Evolutionary conservation across 2,113 vertebrate species (phyloP).

Genomic region (Podarcis muralis): DNA sequence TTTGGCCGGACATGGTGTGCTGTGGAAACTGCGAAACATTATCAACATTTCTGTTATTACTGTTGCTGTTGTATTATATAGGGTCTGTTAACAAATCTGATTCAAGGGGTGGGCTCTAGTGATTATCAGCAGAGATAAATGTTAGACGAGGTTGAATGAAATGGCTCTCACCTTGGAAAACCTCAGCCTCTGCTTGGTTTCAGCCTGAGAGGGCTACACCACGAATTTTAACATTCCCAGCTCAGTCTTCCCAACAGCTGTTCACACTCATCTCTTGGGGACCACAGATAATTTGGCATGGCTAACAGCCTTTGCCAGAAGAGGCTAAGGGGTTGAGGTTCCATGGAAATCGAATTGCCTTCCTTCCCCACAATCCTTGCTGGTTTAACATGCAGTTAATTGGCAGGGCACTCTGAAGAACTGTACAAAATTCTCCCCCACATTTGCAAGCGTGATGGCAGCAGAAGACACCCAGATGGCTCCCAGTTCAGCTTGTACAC

Average conservation of each 20-base stretch:
- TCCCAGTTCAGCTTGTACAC: not conserved
- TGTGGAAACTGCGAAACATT: not conserved
- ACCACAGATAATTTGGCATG: conserved; percentile 52
- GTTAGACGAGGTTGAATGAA: not conserved
- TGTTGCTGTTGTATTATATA: not conserved
- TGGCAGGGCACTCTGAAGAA: conserved; percentile 54
- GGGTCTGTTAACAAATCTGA: not conserved
- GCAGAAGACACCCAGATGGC: conserved; percentile 13
- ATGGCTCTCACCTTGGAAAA: not conserved
- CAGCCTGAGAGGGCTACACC: conserved; percentile 49
- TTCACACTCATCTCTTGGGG: conserved; percentile 36
- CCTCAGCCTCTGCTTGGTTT: not conserved
- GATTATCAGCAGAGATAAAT: not conserved
- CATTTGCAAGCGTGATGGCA: conserved; percentile 49
- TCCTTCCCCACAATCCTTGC: conserved; percentile 46
- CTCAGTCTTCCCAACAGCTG: conserved; percentile 34
- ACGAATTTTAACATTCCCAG: conserved; percentile 34
- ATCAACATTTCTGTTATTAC: too few relatives aligned
- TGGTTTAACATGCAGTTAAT: conserved; percentile 59
- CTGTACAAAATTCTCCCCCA: conserved; percentile 53
- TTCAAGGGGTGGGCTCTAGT: not conserved
- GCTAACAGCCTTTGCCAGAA: conserved; percentile 60
- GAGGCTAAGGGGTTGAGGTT: conserved; percentile 36
- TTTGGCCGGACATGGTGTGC: not conserved
- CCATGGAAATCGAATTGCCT: conserved; percentile 60